phyloP scores from a whole-genome alignment of 23 tunicate species.

The Botrylloides violaceus region DNA sequence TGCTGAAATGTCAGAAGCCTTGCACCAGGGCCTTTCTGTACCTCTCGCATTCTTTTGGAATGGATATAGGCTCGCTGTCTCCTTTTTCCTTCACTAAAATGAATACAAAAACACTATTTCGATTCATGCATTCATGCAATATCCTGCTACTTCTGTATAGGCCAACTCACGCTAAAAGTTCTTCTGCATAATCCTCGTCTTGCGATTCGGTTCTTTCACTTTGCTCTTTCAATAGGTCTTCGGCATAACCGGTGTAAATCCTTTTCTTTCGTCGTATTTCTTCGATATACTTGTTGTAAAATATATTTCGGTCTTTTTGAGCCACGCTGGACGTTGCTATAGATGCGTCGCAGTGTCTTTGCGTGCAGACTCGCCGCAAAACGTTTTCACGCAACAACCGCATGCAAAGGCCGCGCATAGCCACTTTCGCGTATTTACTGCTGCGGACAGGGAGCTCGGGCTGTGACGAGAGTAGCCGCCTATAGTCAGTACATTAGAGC shows the following conservation, averaged over 20 bases:
- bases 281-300: slow-evolving; percentile 10
- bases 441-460: too few species aligned
- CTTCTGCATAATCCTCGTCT: slow-evolving; percentile 12
- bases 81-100: slow-evolving; percentile 15
- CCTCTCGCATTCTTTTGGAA: not conserved
- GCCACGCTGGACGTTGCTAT: not conserved
- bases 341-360: not conserved
- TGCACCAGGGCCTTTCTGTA: slow-evolving; percentile 14
- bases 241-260: not conserved
- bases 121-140: not conserved
- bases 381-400: too few species aligned
- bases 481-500: too few species aligned
- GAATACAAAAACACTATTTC: not conserved
- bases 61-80: not conserved
- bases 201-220: not conserved
- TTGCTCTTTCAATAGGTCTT: slow-evolving; percentile 13
- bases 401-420: too few species aligned
- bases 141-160: not conserved
- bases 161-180: slow-evolving; percentile 6
- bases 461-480: too few species aligned
- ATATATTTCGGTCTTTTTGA: not conserved
- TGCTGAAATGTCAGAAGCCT: slow-evolving; percentile 20
- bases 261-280: not conserved
- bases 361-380: too few species aligned
- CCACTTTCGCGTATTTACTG: too few species aligned